Evolutionary conservation across 1,140 invertebrate genomes (phyloP).

Genomic region (Drosophila malerkotliana): DNA sequence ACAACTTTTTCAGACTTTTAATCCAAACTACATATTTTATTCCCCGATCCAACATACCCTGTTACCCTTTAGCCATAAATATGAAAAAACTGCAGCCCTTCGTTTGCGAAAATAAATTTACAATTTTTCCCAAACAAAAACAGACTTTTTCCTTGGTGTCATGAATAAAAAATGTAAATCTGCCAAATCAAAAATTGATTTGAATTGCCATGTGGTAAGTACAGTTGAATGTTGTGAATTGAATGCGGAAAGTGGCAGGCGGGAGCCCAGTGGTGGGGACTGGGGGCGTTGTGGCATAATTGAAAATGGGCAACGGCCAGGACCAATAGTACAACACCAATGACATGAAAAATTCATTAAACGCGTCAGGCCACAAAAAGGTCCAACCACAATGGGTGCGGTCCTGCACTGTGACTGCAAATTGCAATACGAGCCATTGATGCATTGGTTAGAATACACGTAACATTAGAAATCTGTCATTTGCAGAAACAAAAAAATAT

Average conservation of each 20-base stretch:
- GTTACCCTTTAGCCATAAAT: neutral
- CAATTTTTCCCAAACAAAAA: constrained; percentile 52
- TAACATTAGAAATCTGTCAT: constrained; percentile 42
- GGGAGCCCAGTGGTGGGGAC: neutral
- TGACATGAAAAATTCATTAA: constrained; percentile 77
- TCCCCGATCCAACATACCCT: neutral
- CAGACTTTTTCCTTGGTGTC: constrained; percentile 21
- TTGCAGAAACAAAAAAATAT: constrained; percentile 20
- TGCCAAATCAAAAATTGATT: constrained; percentile 78
- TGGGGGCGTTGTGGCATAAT: constrained; percentile 24
- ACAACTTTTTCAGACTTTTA: too few relatives aligned
- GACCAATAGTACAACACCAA: constrained; percentile 38
- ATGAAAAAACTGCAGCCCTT: constrained; percentile 14
- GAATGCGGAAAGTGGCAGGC: neutral
- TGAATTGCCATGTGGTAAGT: constrained; percentile 74
- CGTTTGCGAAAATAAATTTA: constrained; percentile 48
- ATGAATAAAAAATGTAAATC: constrained; percentile 53
- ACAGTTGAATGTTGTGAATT: constrained; percentile 60
- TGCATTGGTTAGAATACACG: constrained; percentile 7
- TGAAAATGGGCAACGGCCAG: constrained; percentile 35
- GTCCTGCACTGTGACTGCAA: constrained; percentile 27
- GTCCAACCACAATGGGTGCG: constrained; percentile 42
- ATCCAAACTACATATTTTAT: neutral
- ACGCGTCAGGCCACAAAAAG: constrained; percentile 68
- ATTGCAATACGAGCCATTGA: constrained; percentile 35